Base-by-base conservation (phyloP, 1,140 invertebrate species). In the Drosophila pectinifera region DNA sequence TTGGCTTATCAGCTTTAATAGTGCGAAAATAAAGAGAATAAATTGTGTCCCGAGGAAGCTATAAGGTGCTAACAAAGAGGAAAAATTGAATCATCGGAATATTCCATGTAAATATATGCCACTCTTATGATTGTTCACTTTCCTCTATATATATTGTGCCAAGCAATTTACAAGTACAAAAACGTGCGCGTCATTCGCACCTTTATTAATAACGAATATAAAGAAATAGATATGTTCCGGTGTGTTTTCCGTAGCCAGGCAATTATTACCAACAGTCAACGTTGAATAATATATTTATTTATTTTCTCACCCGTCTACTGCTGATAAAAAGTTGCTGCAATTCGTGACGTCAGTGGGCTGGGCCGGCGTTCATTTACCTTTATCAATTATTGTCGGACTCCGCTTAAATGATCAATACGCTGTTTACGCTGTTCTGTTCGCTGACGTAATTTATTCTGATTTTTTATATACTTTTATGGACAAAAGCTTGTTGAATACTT, bases 101-200 rank as follows among this genome's bases (percentile, higher is more conserved):
- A 51, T 78, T 69, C 43, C 58, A 85, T 72, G 82, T 85, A 85
- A 86, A 86, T 86, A 85, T 85, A 10, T 51, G 31, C 28, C 16
- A 51, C 14, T n/a, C 48, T 38, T 49, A 41, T 34, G 43, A 79
- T 68, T 77, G 42, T 63, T 42, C 38, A 43, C 16, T 56, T 63
- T 61, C 38, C 28, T n/a, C 42, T 45, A 24, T 26, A 38, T 36
- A 75, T 73, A 48, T 74, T 53, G 55, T 79, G 67, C 42, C 42
- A 74, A 62, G 75, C 67, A 88, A 82, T 88, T 86, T 88, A 88
- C 83, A 83, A 86, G 83, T 83, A 83, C 83, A 82, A 75, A 73
- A 26, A 13, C 55, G 13, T 38, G 16, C 24, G 59, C 64, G 63
- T 51, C 59, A 64, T 20, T 53, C 16, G n/a, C 38, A 53, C 31